Base-by-base conservation (phyloP, 1,140 invertebrate species). In the Melanaphis sacchari region DNA sequence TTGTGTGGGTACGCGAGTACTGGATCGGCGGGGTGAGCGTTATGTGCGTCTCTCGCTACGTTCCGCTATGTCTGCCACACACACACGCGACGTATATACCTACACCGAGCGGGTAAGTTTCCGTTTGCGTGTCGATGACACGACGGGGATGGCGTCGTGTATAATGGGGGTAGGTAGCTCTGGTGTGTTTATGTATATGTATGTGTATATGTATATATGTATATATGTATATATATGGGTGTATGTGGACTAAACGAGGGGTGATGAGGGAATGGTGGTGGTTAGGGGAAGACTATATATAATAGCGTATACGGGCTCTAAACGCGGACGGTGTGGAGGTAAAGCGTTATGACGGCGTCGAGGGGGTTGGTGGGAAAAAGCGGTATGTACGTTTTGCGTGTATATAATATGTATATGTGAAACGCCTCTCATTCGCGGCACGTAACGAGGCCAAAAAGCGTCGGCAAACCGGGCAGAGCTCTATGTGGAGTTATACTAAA, bases 391-490 rank as follows among this genome's bases (percentile, higher is more conserved):
- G 59, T n/a, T 76, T n/a, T 76, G 59, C 59, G 59, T 76, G 59
- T 76, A 76, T 76, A 66, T 66, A 76, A 76, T 76, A 76, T 76
- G 59, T 76, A 76, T 76, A 76, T 76, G 59, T n/a, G 59, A 88
- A 59, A 46, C 91, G 91, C 31, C 81, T 92, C 76, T 82, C 76
- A 38, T 92, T 92, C 91, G 91, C 91, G 91, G 91, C 46, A 84
- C 91, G 91, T 84, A 52, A 84, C 76, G 91, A 84, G 91, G 76
- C 91, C 91, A 92, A 92, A 92, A 92, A 92, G 91, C 76, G 91
- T 40, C 89, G 54, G 89, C 90, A n/a, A 91, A 84, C 91, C 91
- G 91, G 91, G 91, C 91, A 82, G 31, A 91, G 90, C 90, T 91
- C 87, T 46, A n/a, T 46, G n/a, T n/a, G 41, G 41, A 82, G 81